Base-by-base conservation (phyloP, 2,888 invertebrate species). In the Heliothis peltigera region DNA sequence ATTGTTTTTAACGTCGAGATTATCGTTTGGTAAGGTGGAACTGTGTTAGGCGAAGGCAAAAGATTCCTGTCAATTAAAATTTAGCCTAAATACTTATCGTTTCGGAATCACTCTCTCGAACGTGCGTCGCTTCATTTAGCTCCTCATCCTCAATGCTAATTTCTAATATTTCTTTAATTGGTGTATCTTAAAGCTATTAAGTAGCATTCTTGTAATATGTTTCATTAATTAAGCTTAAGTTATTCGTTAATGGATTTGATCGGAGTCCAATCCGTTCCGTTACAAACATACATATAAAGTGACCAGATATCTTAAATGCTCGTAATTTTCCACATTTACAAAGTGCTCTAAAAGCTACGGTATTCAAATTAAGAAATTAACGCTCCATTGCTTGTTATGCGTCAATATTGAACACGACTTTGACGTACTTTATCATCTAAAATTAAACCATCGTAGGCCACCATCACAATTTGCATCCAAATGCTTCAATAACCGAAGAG, bases 21-120 rank as follows among this genome's bases (percentile, higher is more conserved):
- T 86, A 88, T 86, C 87, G 86, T 87, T 89, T 84, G 83, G 89
- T 92, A 90, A 91, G 90, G 91, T 92, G 94, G 94, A 94, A 94
- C 94, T 86, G 94, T 94, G 93, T 90, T 93, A 91, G 91, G 63
- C 75, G 81, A 82, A 85, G 84, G 85, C 80, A 78, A 82, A 81
- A 59, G 83, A 86, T 87, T 89, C 84, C 86, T 86, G 87, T 87
- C 84, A 84, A 85, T 86, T 85, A 81, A 83, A 84, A 84, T 84
- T 77, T 80, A 77, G 84, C 86, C 87, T 87, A 86, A 87, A 85
- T 87, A 87, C 87, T 82, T 86, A 80, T 72, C 87, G 87, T 86
- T 87, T 87, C 86, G 87, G 87, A 86, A 87, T 83, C 69, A 65
- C 65, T 79, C 75, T 78, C 77, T 84, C 81, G 66, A 56, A 63